Evolutionary conservation across 2,797 vertebrate genomes (phyloP).

Genomic region (Coccyzus lansbergi): DNA sequence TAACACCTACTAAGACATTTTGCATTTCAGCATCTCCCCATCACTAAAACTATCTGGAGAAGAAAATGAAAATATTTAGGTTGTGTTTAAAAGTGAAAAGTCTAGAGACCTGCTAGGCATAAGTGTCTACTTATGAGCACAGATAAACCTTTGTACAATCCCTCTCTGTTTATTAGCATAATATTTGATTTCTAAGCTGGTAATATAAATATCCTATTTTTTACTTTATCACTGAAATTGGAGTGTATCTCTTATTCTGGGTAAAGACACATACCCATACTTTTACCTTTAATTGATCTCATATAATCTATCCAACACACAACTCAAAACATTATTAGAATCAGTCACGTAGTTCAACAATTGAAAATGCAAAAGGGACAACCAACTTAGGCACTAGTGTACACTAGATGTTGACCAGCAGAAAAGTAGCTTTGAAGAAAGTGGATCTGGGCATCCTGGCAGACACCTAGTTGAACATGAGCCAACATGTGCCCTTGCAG

Average conservation of each 20-base stretch:
- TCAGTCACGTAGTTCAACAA: background rate
- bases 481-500: background rate
- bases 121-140: background rate
- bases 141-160: background rate
- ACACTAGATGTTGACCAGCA: background rate
- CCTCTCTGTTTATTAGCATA: slow-evolving; percentile 1
- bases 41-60: background rate
- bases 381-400: background rate
- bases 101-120: background rate
- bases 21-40: background rate
- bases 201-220: background rate
- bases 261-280: background rate
- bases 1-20: background rate
- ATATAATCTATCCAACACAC: background rate
- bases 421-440: background rate
- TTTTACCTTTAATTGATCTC: background rate
- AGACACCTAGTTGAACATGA: background rate
- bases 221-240: background rate
- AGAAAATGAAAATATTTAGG: background rate
- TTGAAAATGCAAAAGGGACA: background rate
- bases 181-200: background rate
- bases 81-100: background rate
- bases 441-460: background rate
- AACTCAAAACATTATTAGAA: background rate
- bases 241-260: background rate